phyloP scores from a whole-genome alignment of 2,888 invertebrate species.

The Caenorhabditis macrosperma region DNA sequence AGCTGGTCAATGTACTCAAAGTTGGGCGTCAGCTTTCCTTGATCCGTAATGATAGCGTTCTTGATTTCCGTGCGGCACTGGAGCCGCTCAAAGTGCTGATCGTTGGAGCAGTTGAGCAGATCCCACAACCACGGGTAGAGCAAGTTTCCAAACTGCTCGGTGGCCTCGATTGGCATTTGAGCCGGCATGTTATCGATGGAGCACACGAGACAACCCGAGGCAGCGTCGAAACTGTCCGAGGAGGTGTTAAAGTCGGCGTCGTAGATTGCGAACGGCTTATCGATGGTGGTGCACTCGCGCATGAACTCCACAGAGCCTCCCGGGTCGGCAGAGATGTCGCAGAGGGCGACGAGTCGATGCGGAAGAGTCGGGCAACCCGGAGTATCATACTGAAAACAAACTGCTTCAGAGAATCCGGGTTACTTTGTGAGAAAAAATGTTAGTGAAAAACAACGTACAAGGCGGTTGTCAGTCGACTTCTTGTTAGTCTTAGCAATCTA shows the following conservation, averaged over 20 bases:
- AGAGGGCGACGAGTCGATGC: slow-evolving; percentile 87
- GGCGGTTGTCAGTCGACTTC: not conserved
- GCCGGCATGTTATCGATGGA: slow-evolving; percentile 99
- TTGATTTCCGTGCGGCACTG: slow-evolving; percentile 80
- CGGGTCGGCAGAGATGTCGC: slow-evolving; percentile 99
- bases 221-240: slow-evolving; percentile 84
- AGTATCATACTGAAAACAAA: slow-evolving; percentile 69
- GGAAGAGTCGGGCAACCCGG: slow-evolving; percentile 76
- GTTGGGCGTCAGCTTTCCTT: slow-evolving; percentile 92
- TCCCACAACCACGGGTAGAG: slow-evolving; percentile 91
- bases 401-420: no score
- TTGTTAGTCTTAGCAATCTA: slow-evolving; percentile 25
- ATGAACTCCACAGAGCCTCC: slow-evolving; percentile 99
- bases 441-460: slow-evolving; percentile 32
- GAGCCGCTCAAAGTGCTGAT: slow-evolving; percentile 74
- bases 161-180: slow-evolving; percentile 95
- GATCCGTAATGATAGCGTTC: slow-evolving; percentile 93
- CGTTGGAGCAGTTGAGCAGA: slow-evolving; percentile 83
- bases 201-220: slow-evolving; percentile 93
- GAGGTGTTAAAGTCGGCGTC: slow-evolving; percentile 98
- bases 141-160: slow-evolving; percentile 96
- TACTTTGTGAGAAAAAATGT: not conserved
- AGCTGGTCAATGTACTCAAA: slow-evolving; percentile 96
- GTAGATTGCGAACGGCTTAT: slow-evolving; percentile 98
- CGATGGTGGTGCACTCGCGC: slow-evolving; percentile 99